Percentiles rank a stretch among this genome's conserved stretches.
Evolutionary conservation across 2,888 invertebrate species (phyloP).

Genomic region (Norana najaformis): DNA sequence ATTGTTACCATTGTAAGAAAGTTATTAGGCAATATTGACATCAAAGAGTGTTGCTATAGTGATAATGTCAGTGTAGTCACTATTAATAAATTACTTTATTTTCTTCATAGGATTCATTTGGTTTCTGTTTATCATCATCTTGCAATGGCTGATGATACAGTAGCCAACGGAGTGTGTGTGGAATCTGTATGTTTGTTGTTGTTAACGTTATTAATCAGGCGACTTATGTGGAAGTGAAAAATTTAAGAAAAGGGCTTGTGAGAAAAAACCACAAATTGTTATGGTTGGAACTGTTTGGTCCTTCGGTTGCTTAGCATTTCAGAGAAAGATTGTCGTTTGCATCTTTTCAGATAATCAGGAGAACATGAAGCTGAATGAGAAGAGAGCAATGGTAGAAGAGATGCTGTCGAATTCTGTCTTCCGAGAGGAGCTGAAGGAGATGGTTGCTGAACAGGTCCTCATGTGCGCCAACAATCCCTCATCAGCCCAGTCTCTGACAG

Average conservation of each 20-base stretch:
- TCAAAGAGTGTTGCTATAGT: neutral
- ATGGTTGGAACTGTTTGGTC: neutral
- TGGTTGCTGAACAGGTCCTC: constrained; percentile 72
- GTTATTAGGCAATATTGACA: neutral
- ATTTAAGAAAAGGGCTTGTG: neutral
- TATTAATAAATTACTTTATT: neutral
- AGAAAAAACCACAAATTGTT: neutral
- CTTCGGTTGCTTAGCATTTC: neutral
- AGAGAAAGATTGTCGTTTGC: neutral
- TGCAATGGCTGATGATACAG: neutral
- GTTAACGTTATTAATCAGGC: too few relatives aligned
- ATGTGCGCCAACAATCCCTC: neutral
- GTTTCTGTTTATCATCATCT: neutral
- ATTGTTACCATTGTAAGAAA: neutral
- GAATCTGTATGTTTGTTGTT: too few relatives aligned
- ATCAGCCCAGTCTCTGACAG: constrained; percentile 27
- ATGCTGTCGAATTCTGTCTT: constrained; percentile 69
- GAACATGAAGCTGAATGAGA: constrained; percentile 14
- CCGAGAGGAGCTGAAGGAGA: constrained; percentile 93
- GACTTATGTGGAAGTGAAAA: neutral
- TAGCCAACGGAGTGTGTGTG: neutral
- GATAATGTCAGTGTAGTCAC: neutral
- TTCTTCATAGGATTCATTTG: neutral
- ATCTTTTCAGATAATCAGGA: neutral
- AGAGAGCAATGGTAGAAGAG: constrained; percentile 9